Evolutionary conservation across 1,140 invertebrate genomes (phyloP).

Genomic region (Dolichoris vasculosae): DNA sequence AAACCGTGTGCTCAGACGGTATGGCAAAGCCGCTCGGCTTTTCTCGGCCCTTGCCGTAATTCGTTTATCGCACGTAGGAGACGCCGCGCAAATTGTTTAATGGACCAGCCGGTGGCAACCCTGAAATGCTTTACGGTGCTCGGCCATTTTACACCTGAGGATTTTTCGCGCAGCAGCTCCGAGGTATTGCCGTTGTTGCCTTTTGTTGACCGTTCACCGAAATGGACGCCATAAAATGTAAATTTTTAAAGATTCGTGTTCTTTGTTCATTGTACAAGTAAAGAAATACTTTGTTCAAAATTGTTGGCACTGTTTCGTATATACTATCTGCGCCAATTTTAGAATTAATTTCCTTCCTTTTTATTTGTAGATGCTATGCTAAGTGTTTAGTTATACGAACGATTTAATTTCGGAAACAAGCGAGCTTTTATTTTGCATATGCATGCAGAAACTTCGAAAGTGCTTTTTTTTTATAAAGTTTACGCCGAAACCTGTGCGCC

Average conservation of each 20-base stretch:
- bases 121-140: conserved; percentile 47
- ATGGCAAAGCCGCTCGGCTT: conserved; percentile 32
- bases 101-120: conserved; percentile 41
- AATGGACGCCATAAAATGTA: conserved; percentile 7
- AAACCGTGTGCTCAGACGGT: not conserved
- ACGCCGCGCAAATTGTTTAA: conserved; percentile 45
- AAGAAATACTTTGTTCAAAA: conserved; percentile 22
- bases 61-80: conserved; percentile 54
- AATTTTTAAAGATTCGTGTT: not conserved
- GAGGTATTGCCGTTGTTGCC: conserved; percentile 17
- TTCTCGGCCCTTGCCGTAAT: conserved; percentile 49
- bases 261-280: not conserved
- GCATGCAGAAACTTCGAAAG: too few relatives aligned
- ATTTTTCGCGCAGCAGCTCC: conserved; percentile 28
- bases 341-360: not conserved
- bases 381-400: too few relatives aligned
- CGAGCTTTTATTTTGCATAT: too few relatives aligned
- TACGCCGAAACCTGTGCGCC: too few relatives aligned
- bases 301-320: not conserved
- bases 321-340: not conserved
- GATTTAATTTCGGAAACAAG: too few relatives aligned
- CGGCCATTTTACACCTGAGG: conserved; percentile 17
- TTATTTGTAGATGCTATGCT: too few relatives aligned
- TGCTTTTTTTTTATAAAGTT: too few relatives aligned
- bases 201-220: conserved; percentile 23